Evolutionary conservation across 2,888 invertebrate species (phyloP), one percentile per base, ranked within the genome.

Genomic region (Epistrophella euchroma): DNA sequence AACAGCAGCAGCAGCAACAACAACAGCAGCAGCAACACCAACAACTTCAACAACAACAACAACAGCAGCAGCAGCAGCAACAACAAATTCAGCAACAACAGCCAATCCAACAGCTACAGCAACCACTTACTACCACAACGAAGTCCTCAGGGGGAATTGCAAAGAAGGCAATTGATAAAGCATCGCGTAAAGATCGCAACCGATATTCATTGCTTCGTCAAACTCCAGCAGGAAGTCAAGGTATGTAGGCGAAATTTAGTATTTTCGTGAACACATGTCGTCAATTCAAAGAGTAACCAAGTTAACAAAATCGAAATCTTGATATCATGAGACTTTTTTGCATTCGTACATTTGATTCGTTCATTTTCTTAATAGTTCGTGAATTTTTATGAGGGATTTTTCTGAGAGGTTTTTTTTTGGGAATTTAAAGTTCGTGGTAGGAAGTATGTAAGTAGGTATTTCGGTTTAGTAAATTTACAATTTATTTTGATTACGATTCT

Each of bases 191-290:
- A 87, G 93, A 93, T 82, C 91, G 93, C 10, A 91, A 90, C 88
- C 91, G 93, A 6, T 91, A 91, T 80, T 90, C 92, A 25, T 88
- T 91, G 55, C 89, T 92, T 71, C 90, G 93, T 22, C 92, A 92
- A 89, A 91, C 92, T 17, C 92, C 93, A 56, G 91, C 92, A 17
- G 92, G 92, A 35, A 92, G 91, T 88, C 92, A 92, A 91, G 92
- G 92, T 92, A 89, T 45, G 86, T 15, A 45, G 9, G 17, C 17
- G 7, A n/a, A 43, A 15, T 40, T 40, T 40, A 15, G n/a, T 40
- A 10, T 15, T 40, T 40, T 37, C 9, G 2, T 37, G 13, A 37
- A 37, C 9, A 40, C 11, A 35, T 35, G 2, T 35, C 35, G 11
- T 35, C 11, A 35, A 11, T 35, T 35, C 35, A 35, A 35, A 35